A percentile compares a stretch with the other conserved stretches of the same genome.
phyloP scores from a whole-genome alignment of 2,888 invertebrate species.

The Clistopyga incitator region DNA sequence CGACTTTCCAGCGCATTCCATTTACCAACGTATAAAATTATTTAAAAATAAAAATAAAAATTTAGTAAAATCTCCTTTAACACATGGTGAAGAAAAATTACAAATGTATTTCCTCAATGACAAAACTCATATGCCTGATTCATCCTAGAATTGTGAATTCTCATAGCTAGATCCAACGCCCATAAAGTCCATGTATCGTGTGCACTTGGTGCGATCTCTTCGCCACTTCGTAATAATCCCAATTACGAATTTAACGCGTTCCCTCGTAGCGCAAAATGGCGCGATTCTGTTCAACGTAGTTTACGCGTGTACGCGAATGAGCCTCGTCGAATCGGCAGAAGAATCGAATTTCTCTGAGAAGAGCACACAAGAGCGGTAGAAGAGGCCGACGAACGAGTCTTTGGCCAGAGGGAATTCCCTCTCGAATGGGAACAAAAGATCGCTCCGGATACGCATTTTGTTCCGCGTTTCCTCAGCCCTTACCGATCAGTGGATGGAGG shows the following conservation, averaged over 20 bases:
- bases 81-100: not conserved
- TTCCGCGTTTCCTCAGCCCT: constrained; percentile 40
- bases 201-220: not conserved
- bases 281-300: not conserved
- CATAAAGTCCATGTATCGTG: constrained; percentile 12
- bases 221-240: constrained; percentile 44
- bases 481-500: not conserved
- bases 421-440: constrained; percentile 15
- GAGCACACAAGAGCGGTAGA: not conserved
- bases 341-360: constrained; percentile 9
- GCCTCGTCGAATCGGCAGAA: constrained; percentile 49
- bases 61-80: no score
- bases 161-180: constrained; percentile 8
- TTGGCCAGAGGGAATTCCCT: constrained; percentile 24
- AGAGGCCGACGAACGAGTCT: constrained; percentile 4
- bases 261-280: not conserved
- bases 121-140: not conserved
- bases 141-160: not conserved
- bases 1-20: no score
- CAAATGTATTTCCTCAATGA: no score
- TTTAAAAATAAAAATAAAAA: no score
- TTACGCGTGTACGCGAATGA: constrained; percentile 47
- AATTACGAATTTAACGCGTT: constrained; percentile 57
- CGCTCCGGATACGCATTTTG: constrained; percentile 39
- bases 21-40: no score